phyloP scores from a whole-genome alignment of 2,113 vertebrate species.

The Sigmodon hispidus region DNA sequence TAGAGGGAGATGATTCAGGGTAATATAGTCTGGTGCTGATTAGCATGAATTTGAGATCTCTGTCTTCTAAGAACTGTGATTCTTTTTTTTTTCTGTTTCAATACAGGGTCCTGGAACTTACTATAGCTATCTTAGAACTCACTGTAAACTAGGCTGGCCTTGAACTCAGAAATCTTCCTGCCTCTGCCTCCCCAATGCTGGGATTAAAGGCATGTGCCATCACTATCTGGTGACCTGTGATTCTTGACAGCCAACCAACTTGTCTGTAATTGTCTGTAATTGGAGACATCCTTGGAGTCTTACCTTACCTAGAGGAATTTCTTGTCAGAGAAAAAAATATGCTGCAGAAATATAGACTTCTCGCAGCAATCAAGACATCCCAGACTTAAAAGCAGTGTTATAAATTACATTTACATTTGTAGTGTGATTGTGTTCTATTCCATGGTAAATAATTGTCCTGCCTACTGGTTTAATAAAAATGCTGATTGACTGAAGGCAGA shows the following conservation, averaged over 20 bases:
- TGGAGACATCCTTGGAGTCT: neutral
- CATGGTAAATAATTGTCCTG: too few species aligned
- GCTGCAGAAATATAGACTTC: slow-evolving; percentile 11
- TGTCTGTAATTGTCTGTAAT: neutral
- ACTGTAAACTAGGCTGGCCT: neutral
- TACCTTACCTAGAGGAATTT: neutral
- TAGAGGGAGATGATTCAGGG: neutral
- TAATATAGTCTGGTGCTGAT: neutral
- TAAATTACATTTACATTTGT: neutral
- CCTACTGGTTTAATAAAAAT: too few species aligned
- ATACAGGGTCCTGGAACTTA: neutral
- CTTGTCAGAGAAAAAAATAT: neutral
- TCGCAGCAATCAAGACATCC: neutral
- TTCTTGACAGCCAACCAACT: slow-evolving; percentile 45
- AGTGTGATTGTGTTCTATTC: too few species aligned
- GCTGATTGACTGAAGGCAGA: too few species aligned
- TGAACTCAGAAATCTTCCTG: neutral
- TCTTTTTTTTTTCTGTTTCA: neutral
- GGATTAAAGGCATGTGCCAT: neutral
- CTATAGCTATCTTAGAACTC: neutral
- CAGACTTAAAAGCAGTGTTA: slow-evolving; percentile 26
- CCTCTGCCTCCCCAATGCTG: neutral
- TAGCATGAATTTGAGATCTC: slow-evolving; percentile 11
- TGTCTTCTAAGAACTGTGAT: neutral
- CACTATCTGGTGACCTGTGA: neutral